Evolutionary conservation across 1,140 invertebrate genomes (phyloP).

Genomic region (Drosophila equinoxialis): DNA sequence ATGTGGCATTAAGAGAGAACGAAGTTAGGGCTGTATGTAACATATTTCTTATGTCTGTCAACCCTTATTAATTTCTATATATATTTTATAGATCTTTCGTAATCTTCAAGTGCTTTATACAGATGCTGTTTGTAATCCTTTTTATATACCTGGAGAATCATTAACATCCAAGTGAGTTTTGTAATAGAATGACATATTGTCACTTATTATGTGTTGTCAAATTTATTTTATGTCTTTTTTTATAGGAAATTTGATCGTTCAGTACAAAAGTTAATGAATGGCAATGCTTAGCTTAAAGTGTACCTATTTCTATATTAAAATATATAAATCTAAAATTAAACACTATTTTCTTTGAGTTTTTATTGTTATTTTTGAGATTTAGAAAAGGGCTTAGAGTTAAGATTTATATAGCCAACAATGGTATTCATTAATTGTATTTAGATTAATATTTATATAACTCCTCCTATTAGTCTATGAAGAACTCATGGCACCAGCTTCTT

Average conservation of each 20-base stretch:
- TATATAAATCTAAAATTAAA: neutral
- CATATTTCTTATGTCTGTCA: neutral
- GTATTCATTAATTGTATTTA: too few relatives aligned
- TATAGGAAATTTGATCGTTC: conserved; percentile 86
- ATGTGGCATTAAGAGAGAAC: conserved; percentile 94
- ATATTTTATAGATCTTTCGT: conserved; percentile 90
- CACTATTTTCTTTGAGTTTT: neutral
- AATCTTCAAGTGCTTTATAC: conserved; percentile 95
- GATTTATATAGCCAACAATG: too few relatives aligned
- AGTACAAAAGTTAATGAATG: conserved; percentile 86
- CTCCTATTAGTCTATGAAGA: too few relatives aligned
- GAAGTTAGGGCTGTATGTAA: conserved; percentile 93
- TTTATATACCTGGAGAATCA: conserved; percentile 94
- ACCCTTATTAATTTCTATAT: neutral
- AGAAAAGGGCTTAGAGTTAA: too few relatives aligned
- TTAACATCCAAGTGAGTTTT: conserved; percentile 90
- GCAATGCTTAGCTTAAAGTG: conserved; percentile 59
- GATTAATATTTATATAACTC: too few relatives aligned
- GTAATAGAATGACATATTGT: neutral
- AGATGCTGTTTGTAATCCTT: conserved; percentile 97
- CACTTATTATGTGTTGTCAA: neutral
- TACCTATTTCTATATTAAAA: neutral
- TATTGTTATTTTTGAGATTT: neutral
- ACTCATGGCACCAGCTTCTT: neutral
- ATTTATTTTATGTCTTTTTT: conserved; percentile 79